These are phyloP conservation scores for Phaethornis superciliosus DNA, from an alignment of 2,113 vertebrate species.

Conservation along the genomic window DNA sequence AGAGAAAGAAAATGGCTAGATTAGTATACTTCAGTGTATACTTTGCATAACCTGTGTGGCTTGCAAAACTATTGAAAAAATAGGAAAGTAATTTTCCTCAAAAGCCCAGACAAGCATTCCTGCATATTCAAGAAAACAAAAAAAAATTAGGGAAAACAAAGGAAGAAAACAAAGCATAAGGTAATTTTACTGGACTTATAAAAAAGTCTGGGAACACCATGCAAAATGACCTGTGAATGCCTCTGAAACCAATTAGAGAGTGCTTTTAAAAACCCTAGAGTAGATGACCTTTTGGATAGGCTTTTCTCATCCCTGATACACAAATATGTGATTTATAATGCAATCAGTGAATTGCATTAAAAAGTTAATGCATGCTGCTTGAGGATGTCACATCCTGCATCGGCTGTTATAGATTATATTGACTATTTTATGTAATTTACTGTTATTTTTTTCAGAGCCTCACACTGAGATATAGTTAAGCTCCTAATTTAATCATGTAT, in stretches of 20 bases:
- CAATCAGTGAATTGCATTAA: constrained; percentile 43
- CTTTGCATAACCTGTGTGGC: not conserved
- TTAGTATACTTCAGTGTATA: not conserved
- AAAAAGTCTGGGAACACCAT: not conserved
- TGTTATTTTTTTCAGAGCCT: constrained; percentile 11
- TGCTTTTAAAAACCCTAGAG: not conserved
- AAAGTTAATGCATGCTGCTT: constrained; percentile 28
- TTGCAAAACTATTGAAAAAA: not conserved
- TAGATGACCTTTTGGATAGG: constrained; percentile 31
- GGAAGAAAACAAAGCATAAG: not conserved
- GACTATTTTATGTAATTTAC: constrained; percentile 41
- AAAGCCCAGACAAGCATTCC: not conserved
- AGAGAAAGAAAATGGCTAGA: not conserved
- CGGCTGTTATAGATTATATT: constrained; percentile 22
- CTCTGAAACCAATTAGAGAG: not conserved
- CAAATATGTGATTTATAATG: constrained; percentile 57
- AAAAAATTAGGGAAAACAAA: not conserved
- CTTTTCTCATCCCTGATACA: constrained; percentile 21
- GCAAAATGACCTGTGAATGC: not conserved
- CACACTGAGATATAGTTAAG: constrained; percentile 40
- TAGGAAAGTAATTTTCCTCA: not conserved
- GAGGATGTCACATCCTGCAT: constrained; percentile 37
- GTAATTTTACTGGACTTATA: not conserved
- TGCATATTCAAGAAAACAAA: not conserved
- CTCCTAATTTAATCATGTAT: constrained; percentile 48